These are phyloP conservation scores for Oxygymnocypris stewartii DNA, from an alignment of 2,113 vertebrate genomes.

Conservation along the genomic window DNA sequence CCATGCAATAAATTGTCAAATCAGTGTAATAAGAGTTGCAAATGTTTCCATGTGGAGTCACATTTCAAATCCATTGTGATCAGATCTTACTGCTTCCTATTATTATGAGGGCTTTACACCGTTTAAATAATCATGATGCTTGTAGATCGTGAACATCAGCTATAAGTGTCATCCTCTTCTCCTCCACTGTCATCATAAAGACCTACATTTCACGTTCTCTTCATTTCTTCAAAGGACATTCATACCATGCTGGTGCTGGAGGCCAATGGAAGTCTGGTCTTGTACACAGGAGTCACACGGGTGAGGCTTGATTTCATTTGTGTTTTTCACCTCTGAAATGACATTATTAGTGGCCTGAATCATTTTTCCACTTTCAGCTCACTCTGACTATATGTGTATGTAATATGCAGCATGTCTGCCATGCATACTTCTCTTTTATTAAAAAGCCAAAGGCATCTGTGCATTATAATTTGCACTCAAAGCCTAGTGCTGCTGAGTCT, in stretches of 20 bases:
- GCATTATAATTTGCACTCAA: background rate
- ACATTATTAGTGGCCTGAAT: background rate
- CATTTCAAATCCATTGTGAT: background rate
- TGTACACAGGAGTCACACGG: conserved; percentile 91
- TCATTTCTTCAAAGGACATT: conserved; percentile 74
- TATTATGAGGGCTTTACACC: background rate
- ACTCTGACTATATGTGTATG: background rate
- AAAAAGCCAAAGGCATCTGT: conserved; percentile 33
- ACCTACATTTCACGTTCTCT: background rate
- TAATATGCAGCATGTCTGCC: background rate
- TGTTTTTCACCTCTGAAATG: conserved; percentile 1
- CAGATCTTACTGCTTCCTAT: background rate
- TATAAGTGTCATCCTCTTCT: background rate
- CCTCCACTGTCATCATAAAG: background rate
- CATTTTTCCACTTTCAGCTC: conserved; percentile 1
- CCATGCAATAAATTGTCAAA: background rate
- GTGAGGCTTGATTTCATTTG: conserved; percentile 65
- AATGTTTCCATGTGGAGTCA: background rate
- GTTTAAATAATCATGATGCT: background rate
- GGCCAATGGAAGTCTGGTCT: conserved; percentile 87
- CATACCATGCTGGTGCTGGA: conserved; percentile 90
- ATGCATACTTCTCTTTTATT: background rate
- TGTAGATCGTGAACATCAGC: background rate
- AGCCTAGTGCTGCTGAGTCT: background rate
- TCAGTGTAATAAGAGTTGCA: background rate